phyloP scores from a whole-genome alignment of 2,113 vertebrate species.

The Phalacrocorax brasilianus region DNA sequence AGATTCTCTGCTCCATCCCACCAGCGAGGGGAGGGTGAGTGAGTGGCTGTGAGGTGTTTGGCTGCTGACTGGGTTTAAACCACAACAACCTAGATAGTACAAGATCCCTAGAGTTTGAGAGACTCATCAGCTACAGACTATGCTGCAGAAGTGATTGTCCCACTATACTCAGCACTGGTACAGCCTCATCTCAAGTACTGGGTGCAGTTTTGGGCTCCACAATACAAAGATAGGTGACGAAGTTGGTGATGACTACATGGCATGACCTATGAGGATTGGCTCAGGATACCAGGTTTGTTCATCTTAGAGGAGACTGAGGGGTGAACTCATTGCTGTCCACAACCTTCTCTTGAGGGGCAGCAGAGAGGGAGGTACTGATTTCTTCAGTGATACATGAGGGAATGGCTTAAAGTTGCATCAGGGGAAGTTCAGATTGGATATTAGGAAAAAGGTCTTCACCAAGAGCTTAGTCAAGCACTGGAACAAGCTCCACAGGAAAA shows the following conservation, averaged over 20 bases:
- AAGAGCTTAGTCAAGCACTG: not conserved
- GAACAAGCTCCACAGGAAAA: not conserved
- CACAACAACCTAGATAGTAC: not conserved
- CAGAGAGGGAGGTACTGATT: not conserved
- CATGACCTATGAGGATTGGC: not conserved
- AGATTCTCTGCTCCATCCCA: too few species aligned
- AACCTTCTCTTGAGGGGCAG: not conserved
- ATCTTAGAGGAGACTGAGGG: not conserved
- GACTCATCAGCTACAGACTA: not conserved
- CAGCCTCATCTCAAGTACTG: not conserved
- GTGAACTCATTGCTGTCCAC: not conserved
- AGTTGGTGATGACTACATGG: not conserved
- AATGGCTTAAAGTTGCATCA: not conserved
- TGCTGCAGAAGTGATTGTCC: not conserved
- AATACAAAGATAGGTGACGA: not conserved
- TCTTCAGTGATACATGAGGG: not conserved
- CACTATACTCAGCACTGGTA: too few species aligned
- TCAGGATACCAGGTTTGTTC: not conserved
- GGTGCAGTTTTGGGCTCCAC: not conserved
- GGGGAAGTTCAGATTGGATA: not conserved
- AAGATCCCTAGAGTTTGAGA: not conserved
- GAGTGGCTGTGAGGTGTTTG: too few species aligned
- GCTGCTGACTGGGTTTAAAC: too few species aligned
- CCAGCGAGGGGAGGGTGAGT: too few species aligned
- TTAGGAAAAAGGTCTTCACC: not conserved